Conservation (phyloP, 2,113 vertebrate species). For the Piprites chloris region DNA sequence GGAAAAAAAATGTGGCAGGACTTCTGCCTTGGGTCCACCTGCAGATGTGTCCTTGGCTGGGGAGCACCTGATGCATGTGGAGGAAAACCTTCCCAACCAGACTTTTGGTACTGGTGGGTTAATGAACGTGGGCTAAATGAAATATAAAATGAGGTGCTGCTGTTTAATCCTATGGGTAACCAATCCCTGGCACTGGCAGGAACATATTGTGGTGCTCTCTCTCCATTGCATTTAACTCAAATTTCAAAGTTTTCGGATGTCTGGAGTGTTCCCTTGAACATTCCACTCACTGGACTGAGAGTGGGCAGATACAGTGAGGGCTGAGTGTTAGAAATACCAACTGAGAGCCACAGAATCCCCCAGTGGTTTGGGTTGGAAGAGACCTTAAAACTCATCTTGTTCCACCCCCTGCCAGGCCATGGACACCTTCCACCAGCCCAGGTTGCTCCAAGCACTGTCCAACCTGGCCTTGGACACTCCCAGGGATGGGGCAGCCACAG, state of each 20-base stretch:
- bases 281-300: fast-evolving
- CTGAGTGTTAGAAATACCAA: neutral
- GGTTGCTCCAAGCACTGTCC: too few relatives aligned
- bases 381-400: neutral
- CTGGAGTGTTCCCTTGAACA: neutral
- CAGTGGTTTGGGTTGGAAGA: neutral
- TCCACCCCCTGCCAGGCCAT: neutral
- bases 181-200: neutral
- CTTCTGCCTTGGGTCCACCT: neutral
- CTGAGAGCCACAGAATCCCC: neutral
- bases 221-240: neutral
- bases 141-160: neutral
- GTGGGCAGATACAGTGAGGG: neutral
- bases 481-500: neutral
- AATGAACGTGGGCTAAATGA: neutral
- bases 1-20: neutral
- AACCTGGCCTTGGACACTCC: neutral
- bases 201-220: neutral
- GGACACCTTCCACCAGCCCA: neutral
- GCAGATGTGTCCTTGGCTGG: neutral
- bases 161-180: neutral
- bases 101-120: neutral
- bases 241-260: neutral
- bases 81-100: fast-evolving
- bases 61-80: fast-evolving